Evolutionary conservation across 2,113 vertebrate species (phyloP).

Genomic region (Myxocyprinus asiaticus): DNA sequence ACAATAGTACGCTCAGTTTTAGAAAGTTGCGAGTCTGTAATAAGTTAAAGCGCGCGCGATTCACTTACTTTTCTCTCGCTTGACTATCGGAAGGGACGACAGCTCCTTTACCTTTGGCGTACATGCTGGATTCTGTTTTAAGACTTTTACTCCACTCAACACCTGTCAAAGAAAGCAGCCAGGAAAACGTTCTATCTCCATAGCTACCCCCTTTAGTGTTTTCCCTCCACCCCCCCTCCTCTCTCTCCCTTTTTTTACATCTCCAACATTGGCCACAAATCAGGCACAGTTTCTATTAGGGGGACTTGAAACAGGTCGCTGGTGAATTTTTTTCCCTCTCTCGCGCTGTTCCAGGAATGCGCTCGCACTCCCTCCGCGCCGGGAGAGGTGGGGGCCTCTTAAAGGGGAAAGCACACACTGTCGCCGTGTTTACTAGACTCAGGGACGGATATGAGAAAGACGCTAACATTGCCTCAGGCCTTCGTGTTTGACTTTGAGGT

Average conservation of each 20-base stretch:
- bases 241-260: conserved; percentile 70
- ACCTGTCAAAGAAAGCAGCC: conserved; percentile 87
- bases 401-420: conserved; percentile 62
- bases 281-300: conserved; percentile 82
- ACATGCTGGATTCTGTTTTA: conserved; percentile 84
- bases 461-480: conserved; percentile 30
- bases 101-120: conserved; percentile 89
- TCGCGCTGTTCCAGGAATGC: conserved; percentile 85
- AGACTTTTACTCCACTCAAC: conserved; percentile 81
- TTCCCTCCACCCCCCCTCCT: conserved; percentile 53
- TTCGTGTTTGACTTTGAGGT: conserved; percentile 37
- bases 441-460: conserved; percentile 1
- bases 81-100: conserved; percentile 90
- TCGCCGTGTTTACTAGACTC: conserved; percentile 37
- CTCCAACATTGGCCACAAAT: conserved; percentile 83
- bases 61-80: conserved; percentile 92
- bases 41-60: conserved; percentile 53
- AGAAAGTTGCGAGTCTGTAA: conserved; percentile 71
- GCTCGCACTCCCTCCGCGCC: conserved; percentile 74
- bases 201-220: conserved; percentile 81
- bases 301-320: conserved; percentile 81
- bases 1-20: conserved; percentile 66
- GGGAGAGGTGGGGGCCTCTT: conserved; percentile 75
- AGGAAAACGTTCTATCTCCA: conserved; percentile 82
- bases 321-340: conserved; percentile 74